Conservation (phyloP, 2,113 vertebrate species). For the Cheirogaleus medius region DNA sequence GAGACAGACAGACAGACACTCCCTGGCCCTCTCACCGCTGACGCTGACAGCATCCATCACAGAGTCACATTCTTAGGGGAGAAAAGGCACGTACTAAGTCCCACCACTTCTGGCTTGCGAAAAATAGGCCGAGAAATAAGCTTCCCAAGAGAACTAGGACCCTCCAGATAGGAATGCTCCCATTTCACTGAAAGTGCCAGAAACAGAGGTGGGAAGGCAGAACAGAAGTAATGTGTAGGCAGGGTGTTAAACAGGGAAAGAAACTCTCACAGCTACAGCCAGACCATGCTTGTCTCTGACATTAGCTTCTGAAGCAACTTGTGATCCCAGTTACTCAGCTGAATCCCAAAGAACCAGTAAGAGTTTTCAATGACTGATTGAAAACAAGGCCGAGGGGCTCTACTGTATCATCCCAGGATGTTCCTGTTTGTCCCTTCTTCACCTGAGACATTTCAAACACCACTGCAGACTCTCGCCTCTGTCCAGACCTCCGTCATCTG, state of each 20-base stretch:
- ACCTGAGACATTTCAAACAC: background rate
- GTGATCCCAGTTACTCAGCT: background rate
- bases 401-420: rapidly evolving
- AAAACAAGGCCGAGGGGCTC: background rate
- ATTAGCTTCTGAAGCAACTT: background rate
- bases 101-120: too few relatives aligned
- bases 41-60: rapidly evolving
- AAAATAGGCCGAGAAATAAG: background rate
- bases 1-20: background rate
- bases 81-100: rapidly evolving
- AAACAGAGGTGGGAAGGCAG: background rate
- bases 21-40: background rate
- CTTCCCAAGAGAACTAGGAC: background rate
- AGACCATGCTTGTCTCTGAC: background rate
- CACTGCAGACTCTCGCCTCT: background rate
- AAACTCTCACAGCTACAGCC: background rate
- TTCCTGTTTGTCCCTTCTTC: background rate
- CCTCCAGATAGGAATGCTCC: background rate
- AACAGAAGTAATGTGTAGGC: rapidly evolving
- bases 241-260: background rate
- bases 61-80: background rate
- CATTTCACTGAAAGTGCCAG: background rate
- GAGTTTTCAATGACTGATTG: background rate
- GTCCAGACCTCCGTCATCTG: rapidly evolving
- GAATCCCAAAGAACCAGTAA: background rate